These are phyloP conservation scores for Dryobotodes eremita DNA, from an alignment of 2,888 invertebrate genomes.

Conservation along the genomic window DNA sequence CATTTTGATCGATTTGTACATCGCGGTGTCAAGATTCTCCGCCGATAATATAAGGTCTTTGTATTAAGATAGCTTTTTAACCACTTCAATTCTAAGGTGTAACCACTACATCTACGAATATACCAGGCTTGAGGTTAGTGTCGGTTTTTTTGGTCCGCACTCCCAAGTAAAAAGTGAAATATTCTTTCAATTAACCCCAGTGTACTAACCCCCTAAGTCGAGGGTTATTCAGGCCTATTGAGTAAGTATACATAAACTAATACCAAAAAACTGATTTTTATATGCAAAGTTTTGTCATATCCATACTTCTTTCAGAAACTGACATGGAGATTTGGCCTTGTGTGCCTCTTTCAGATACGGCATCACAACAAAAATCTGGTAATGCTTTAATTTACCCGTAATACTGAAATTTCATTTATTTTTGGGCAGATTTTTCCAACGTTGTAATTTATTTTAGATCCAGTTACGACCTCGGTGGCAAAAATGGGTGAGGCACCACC, in stretches of 20 bases:
- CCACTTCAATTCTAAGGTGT: too few species aligned
- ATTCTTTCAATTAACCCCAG: too few species aligned
- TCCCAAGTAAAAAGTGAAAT: too few species aligned
- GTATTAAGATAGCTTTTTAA: too few species aligned
- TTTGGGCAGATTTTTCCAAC: background rate
- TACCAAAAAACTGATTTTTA: background rate
- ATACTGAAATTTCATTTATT: background rate
- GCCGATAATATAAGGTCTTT: too few species aligned
- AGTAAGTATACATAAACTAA: background rate
- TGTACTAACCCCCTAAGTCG: too few species aligned
- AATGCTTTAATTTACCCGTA: background rate
- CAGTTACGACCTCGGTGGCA: background rate
- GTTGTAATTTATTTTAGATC: constrained; percentile 4
- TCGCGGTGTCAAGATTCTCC: too few species aligned
- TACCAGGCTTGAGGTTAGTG: too few species aligned
- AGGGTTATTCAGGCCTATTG: too few species aligned
- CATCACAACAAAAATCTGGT: background rate
- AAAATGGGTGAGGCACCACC: background rate
- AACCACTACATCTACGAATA: too few species aligned
- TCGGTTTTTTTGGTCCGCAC: too few species aligned
- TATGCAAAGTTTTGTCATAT: background rate
- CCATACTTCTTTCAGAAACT: background rate
- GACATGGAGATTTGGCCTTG: background rate
- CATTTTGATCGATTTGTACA: too few species aligned
- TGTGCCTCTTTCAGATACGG: background rate